Evolutionary conservation across 2,113 vertebrate genomes (phyloP).

Genomic region (Barnardius zonarius): DNA sequence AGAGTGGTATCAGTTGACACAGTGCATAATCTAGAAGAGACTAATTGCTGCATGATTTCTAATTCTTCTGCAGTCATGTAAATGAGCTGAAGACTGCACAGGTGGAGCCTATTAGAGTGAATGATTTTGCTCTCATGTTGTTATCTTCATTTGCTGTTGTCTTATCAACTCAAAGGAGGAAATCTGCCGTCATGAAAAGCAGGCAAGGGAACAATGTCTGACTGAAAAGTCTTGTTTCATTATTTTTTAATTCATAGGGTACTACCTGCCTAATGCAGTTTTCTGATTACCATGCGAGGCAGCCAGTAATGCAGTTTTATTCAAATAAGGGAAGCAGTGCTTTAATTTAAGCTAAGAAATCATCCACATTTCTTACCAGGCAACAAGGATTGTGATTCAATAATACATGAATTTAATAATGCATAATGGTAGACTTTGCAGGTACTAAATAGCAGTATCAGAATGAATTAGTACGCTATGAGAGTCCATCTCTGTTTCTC

Average conservation of each 20-base stretch:
- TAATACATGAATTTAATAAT: conserved; percentile 88
- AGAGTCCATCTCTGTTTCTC: conserved; percentile 1
- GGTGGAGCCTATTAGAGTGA: conserved; percentile 83
- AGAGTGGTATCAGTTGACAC: conserved; percentile 84
- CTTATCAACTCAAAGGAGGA: conserved; percentile 78
- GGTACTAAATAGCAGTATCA: conserved; percentile 78
- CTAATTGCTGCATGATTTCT: conserved; percentile 84
- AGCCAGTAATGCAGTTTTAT: conserved; percentile 80
- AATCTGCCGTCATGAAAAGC: conserved; percentile 82
- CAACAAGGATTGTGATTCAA: conserved; percentile 80
- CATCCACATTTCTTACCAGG: conserved; percentile 79
- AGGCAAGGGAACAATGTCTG: conserved; percentile 82
- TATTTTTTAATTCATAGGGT: conserved; percentile 96
- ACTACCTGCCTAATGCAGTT: conserved; percentile 96
- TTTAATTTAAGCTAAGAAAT: conserved; percentile 83
- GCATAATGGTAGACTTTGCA: conserved; percentile 77
- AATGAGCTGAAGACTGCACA: conserved; percentile 80
- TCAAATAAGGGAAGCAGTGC: conserved; percentile 79
- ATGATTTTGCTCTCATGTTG: conserved; percentile 80
- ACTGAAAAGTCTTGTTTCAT: conserved; percentile 91
- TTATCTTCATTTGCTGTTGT: conserved; percentile 83
- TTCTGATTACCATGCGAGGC: conserved; percentile 84
- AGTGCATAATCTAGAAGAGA: conserved; percentile 83
- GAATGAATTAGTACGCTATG: conserved; percentile 60
- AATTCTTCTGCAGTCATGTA: conserved; percentile 88